A percentile compares a stretch with the other conserved stretches of the same genome.
These are phyloP conservation scores for Anneissia japonica DNA, from an alignment of 35 echinoderm and acorn worm species.

Conservation along the genomic window DNA sequence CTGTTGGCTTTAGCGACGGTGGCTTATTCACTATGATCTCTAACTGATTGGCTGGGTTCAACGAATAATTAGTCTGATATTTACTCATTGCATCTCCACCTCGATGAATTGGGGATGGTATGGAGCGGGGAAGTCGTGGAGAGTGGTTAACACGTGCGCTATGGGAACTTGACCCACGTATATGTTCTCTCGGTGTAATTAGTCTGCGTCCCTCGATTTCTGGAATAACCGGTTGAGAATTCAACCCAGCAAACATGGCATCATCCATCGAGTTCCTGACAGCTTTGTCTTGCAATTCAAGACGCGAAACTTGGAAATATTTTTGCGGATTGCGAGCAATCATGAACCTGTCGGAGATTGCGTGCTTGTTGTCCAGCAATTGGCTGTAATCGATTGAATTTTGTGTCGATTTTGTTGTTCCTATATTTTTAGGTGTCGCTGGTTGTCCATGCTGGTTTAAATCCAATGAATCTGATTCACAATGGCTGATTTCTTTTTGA, in stretches of 20 bases:
- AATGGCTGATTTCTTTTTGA: too few relatives aligned
- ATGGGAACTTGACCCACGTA: too few relatives aligned
- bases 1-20: background rate
- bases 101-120: background rate
- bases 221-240: background rate
- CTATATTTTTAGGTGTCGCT: background rate
- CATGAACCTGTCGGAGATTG: background rate
- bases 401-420: background rate
- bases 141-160: background rate
- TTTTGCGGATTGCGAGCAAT: background rate
- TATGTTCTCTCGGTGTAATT: background rate
- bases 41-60: background rate
- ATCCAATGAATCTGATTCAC: too few relatives aligned
- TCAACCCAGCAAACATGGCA: background rate
- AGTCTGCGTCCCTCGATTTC: background rate
- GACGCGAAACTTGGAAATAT: background rate
- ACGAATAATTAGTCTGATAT: background rate
- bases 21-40: background rate
- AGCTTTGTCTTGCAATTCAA: background rate
- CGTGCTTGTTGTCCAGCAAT: background rate
- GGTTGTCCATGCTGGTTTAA: background rate
- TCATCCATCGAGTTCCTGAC: background rate
- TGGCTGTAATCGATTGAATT: background rate
- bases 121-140: background rate
- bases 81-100: background rate